Percentiles rank a stretch among this genome's conserved stretches.
Conservation (phyloP, 2,888 invertebrate species). For the Allolobophora icterica region DNA sequence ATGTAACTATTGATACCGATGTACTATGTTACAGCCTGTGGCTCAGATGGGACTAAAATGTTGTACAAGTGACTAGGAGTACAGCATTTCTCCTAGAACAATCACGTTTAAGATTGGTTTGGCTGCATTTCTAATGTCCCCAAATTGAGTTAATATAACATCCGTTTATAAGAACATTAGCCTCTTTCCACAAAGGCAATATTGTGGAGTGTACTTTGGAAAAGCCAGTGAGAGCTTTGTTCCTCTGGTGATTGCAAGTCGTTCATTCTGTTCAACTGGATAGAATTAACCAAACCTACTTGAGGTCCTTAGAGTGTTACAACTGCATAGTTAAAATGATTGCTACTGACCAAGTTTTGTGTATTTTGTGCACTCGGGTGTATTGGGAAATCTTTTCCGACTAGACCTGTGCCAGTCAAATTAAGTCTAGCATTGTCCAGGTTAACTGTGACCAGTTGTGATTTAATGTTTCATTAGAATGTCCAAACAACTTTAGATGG, state of each 20-base stretch:
- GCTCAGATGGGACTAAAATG: not conserved
- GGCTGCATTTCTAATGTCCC: too few species aligned
- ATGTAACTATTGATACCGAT: not conserved
- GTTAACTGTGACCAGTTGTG: too few species aligned
- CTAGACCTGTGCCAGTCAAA: too few species aligned
- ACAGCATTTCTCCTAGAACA: not conserved
- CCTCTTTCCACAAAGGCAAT: not conserved
- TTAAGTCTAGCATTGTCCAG: too few species aligned
- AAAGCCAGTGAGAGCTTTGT: not conserved
- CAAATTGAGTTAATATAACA: too few species aligned
- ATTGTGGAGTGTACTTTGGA: not conserved
- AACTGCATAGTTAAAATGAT: not conserved
- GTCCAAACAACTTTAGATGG: too few species aligned
- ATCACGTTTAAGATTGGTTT: not conserved
- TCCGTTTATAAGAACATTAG: not conserved
- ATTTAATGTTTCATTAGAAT: too few species aligned
- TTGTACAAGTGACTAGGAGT: constrained; percentile 3
- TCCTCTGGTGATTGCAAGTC: not conserved
- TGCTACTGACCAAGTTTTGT: constrained; percentile 6
- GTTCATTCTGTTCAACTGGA: not conserved
- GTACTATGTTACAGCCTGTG: constrained; percentile 1
- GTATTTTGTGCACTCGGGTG: too few species aligned
- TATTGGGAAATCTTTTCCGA: too few species aligned
- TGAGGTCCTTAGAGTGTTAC: not conserved
- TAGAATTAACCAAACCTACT: not conserved